A percentile compares a stretch with the other conserved stretches of the same genome.
Evolutionary conservation across 2,888 invertebrate genomes (phyloP).

Genomic region (Taphrorychus bicolor): DNA sequence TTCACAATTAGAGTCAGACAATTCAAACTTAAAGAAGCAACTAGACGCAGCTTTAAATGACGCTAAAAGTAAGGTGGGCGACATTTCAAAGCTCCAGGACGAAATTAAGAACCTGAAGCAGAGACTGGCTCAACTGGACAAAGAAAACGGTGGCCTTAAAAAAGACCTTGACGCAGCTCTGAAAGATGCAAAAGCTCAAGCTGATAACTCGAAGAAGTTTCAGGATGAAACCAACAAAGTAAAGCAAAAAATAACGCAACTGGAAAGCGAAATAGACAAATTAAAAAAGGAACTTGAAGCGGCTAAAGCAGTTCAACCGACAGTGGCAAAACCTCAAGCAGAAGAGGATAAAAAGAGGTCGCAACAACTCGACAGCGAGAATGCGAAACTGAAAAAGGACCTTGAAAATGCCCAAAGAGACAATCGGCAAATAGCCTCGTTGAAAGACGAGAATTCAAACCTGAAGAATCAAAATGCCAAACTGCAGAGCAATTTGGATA

Average conservation of each 20-base stretch:
- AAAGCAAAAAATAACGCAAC: constrained; percentile 39
- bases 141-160: constrained; percentile 40
- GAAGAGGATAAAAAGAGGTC: not conserved
- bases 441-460: constrained; percentile 38
- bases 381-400: constrained; percentile 34
- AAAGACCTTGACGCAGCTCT: constrained; percentile 38
- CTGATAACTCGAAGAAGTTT: constrained; percentile 39
- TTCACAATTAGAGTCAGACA: constrained; percentile 37
- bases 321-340: not conserved
- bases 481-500: constrained; percentile 40
- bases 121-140: constrained; percentile 45
- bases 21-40: constrained; percentile 38
- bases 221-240: constrained; percentile 44
- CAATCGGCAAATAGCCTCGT: constrained; percentile 32
- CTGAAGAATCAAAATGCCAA: constrained; percentile 40
- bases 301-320: constrained; percentile 6
- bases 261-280: constrained; percentile 42
- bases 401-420: constrained; percentile 31
- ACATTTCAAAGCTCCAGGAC: constrained; percentile 39
- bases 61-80: constrained; percentile 33
- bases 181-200: constrained; percentile 36
- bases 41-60: constrained; percentile 37
- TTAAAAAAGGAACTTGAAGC: constrained; percentile 40
- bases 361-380: constrained; percentile 20
- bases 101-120: constrained; percentile 45